phyloP scores from a whole-genome alignment of 2,888 invertebrate species.

The Aspidiotus destructor region DNA sequence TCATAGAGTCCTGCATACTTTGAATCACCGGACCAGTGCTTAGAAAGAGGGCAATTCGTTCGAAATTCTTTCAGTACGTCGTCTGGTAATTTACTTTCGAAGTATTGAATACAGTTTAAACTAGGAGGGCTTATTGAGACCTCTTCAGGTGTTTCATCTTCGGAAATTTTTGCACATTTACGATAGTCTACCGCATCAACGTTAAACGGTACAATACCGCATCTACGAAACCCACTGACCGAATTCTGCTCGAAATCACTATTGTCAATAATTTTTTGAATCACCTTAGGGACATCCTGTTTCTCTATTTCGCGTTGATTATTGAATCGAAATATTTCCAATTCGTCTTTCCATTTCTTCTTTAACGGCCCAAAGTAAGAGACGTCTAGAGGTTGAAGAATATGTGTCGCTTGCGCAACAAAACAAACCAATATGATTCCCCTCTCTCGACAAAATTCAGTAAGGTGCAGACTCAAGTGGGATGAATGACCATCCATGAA shows the following conservation, averaged over 20 bases:
- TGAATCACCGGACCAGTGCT: too few relatives aligned
- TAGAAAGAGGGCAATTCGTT: too few relatives aligned
- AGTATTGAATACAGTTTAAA: too few relatives aligned
- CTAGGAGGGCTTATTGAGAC: too few relatives aligned
- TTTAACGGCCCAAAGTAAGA: constrained; percentile 36
- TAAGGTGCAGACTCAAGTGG: constrained; percentile 38
- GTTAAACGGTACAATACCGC: background rate
- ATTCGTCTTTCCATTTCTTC: constrained; percentile 35
- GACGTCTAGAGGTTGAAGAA: constrained; percentile 37
- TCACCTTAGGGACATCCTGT: background rate
- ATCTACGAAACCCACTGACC: background rate
- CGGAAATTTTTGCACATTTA: too few relatives aligned
- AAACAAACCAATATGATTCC: constrained; percentile 36
- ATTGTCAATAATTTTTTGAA: background rate
- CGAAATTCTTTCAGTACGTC: too few relatives aligned
- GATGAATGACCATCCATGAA: constrained; percentile 43
- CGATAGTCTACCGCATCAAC: background rate
- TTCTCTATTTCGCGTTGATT: constrained; percentile 34
- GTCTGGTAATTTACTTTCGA: too few relatives aligned
- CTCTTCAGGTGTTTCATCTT: too few relatives aligned
- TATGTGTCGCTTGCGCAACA: constrained; percentile 37
- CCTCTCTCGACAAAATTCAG: constrained; percentile 35
- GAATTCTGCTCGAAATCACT: background rate
- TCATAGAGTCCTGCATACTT: too few relatives aligned
- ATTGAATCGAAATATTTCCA: constrained; percentile 18